phyloP scores from a whole-genome alignment of 2,797 vertebrate species.

The Labeo calbasu region DNA sequence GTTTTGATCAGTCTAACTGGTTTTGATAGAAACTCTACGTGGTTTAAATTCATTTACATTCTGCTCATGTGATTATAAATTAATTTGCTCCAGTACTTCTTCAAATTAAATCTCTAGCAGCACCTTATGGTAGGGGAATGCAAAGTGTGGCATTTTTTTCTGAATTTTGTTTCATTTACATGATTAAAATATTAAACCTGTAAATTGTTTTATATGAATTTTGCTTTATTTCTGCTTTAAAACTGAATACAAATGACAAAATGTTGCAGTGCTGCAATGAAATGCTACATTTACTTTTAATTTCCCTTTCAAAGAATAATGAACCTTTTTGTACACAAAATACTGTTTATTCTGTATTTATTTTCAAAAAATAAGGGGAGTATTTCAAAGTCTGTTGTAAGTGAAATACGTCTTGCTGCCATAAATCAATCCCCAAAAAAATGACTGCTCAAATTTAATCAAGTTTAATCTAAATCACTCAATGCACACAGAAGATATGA shows the following conservation, averaged over 20 bases:
- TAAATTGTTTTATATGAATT: neutral
- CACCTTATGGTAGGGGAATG: neutral
- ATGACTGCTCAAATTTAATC: too few species aligned
- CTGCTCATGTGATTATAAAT: neutral
- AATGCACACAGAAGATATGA: too few species aligned
- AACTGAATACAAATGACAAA: neutral
- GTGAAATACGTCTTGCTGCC: neutral
- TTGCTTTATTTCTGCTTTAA: neutral
- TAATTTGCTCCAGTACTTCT: neutral
- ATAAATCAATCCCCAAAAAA: neutral
- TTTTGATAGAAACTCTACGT: neutral
- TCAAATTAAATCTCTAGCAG: neutral
- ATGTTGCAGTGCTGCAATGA: neutral
- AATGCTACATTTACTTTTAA: neutral
- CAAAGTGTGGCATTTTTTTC: neutral
- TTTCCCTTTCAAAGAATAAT: neutral
- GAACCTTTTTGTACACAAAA: conserved; percentile 8
- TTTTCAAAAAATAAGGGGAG: conserved; percentile 9
- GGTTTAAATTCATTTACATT: neutral
- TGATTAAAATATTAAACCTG: neutral
- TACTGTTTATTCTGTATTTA: conserved; percentile 57
- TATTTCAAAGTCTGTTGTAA: neutral
- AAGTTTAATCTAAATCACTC: neutral
- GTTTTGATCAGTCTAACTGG: neutral
- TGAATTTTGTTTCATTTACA: neutral